Conservation (phyloP, 2,888 invertebrate species). For the Graphium colonna region DNA sequence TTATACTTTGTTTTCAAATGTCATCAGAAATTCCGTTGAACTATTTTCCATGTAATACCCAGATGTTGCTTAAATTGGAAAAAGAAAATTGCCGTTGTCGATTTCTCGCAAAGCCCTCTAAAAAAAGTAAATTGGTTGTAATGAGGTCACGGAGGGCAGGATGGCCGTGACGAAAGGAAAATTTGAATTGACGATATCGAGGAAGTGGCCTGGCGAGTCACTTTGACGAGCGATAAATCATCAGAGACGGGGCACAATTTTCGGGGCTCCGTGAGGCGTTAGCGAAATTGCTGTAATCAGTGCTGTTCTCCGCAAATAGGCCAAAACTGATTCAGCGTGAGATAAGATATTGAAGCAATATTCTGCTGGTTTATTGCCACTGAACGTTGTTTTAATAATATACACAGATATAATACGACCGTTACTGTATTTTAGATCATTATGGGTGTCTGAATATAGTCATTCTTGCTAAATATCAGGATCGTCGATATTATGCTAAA, state of each 20-base stretch:
- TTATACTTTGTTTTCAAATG: no score
- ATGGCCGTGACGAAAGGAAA: background rate
- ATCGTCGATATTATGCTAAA: no score
- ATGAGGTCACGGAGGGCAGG: background rate
- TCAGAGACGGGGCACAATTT: slow-evolving; percentile 4
- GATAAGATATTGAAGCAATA: no score
- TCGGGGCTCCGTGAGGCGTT: slow-evolving; percentile 6
- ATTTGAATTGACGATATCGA: slow-evolving; percentile 12
- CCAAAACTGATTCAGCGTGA: no score
- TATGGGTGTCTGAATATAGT: no score
- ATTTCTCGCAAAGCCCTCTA: background rate
- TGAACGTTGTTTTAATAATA: no score
- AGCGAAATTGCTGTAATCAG: slow-evolving; percentile 15
- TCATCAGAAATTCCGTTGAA: background rate
- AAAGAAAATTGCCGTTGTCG: background rate
- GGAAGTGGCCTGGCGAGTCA: slow-evolving; percentile 6
- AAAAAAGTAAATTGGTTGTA: background rate
- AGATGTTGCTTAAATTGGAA: background rate
- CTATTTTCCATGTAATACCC: background rate
- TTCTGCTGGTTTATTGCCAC: no score
- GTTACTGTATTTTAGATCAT: no score
- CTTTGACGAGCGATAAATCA: slow-evolving; percentile 16
- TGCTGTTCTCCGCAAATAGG: no score
- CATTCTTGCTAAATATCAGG: no score
- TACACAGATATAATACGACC: no score